phyloP scores from a whole-genome alignment of 2,888 invertebrate genomes.

The Yponomeuta sedellus region DNA sequence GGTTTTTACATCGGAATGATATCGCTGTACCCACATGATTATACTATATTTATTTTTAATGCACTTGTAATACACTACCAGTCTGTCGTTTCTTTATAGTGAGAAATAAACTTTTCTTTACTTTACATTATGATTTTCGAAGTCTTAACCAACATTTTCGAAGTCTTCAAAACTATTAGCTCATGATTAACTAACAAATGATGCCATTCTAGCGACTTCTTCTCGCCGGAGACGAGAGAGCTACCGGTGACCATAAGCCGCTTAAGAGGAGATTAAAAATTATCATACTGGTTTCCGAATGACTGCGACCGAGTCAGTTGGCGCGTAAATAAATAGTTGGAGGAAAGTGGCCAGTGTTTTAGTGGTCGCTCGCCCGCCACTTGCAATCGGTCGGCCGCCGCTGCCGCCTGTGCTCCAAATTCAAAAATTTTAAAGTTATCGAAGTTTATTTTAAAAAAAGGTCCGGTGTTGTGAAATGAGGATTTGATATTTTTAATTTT shows the following conservation, averaged over 20 bases:
- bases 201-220: neutral
- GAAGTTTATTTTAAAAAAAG: neutral
- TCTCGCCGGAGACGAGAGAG: neutral
- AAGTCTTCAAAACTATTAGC: too few relatives aligned
- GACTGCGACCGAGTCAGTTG: neutral
- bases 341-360: neutral
- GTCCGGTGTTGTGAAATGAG: neutral
- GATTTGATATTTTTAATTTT: neutral
- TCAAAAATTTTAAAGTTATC: constrained; percentile 21
- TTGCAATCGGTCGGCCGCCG: constrained; percentile 32
- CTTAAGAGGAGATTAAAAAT: neutral
- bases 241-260: neutral
- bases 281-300: neutral
- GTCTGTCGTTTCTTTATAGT: too few relatives aligned
- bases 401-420: constrained; percentile 34
- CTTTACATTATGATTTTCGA: too few relatives aligned
- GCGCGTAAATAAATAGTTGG: constrained; percentile 1
- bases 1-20: too few relatives aligned
- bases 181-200: too few relatives aligned
- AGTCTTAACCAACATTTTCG: too few relatives aligned
- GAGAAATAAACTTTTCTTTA: too few relatives aligned
- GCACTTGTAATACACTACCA: too few relatives aligned
- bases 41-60: too few relatives aligned
- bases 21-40: too few relatives aligned
- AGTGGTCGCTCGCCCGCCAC: constrained; percentile 31